A percentile compares a stretch with the other conserved stretches of the same genome.
Conservation (phyloP, 2,888 invertebrate species). For the Caenorhabditis japonica region DNA sequence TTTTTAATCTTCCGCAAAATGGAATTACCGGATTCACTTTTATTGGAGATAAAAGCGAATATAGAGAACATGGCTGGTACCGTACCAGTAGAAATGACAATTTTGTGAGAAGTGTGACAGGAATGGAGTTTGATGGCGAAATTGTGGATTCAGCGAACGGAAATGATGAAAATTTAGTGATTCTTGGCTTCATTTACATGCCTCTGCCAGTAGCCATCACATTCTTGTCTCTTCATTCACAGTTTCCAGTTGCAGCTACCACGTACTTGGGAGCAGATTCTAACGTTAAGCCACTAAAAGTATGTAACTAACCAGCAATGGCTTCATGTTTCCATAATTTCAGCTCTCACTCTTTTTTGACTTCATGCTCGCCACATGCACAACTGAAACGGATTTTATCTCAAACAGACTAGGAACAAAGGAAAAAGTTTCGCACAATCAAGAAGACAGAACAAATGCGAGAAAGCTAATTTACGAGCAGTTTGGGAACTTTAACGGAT, state of each 20-base stretch:
- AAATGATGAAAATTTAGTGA: not conserved
- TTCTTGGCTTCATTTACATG: conserved; percentile 78
- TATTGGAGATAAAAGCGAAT: not conserved
- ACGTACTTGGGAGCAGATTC: conserved; percentile 80
- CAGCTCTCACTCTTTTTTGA: conserved; percentile 81
- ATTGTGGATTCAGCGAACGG: not conserved
- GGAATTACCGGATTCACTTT: conserved; percentile 27
- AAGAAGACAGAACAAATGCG: conserved; percentile 16
- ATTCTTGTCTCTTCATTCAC: conserved; percentile 78
- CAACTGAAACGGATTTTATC: conserved; percentile 73
- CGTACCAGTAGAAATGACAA: not conserved
- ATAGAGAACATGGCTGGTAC: conserved; percentile 27
- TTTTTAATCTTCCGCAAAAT: conserved; percentile 8
- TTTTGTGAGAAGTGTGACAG: not conserved
- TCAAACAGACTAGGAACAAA: conserved; percentile 76
- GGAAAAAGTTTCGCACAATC: conserved; percentile 58
- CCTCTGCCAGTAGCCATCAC: conserved; percentile 77
- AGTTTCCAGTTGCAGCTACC: conserved; percentile 79
- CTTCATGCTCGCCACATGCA: conserved; percentile 79
- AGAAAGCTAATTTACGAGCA: conserved; percentile 43
- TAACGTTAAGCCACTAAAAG: conserved; percentile 75
- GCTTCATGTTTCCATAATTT: conserved; percentile 21
- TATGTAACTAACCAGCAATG: too few relatives aligned
- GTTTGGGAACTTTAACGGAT: not conserved
- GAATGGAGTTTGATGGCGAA: conserved; percentile 34